Evolutionary conservation across 2,113 vertebrate species (phyloP), one percentile per base, ranked within the genome.

Genomic region (Athene cunicularia): DNA sequence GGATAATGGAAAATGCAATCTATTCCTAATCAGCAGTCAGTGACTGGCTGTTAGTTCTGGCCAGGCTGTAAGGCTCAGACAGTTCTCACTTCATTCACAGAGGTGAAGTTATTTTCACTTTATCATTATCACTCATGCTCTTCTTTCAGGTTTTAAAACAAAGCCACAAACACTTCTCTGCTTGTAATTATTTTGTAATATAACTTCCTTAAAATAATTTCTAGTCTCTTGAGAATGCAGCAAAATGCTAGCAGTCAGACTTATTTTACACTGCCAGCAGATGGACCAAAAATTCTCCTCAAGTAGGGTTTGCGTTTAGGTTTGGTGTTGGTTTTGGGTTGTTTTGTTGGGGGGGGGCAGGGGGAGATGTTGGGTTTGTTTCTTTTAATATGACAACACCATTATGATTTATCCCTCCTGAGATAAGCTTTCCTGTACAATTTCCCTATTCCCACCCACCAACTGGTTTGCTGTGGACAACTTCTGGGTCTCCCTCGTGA

Each of bases 141-240:
- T 90, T 68, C 86, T 41, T 94, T 88, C 83, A 91, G 47, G 90
- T 94, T 93, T 93, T 67, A 82, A 94, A 91, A 56, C 58, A 84
- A 83, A 91, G 75, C 76, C 43, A 13, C 77, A 96, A 93, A 96
- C 41, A 47, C 56, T 80, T 91, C 60, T 92, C 91, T 92, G 96
- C 79, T 96, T 96, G 90, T 92, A 92, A 95, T 90, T 95, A 94
- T 39, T 86, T 35, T 84, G 37, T 37, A 92, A 85, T 64, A 62
- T 4, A 79, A 28, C 56, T 79, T 83, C 53, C 74, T 76, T 85
- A 87, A 89, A 94, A 89, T 74, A 74, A 79, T 33, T 74, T 62
- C 79, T 55, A 33, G n/a, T 52, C 80, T 76, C 70, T 22, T 43
- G 45, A 91, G 90, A 91, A 66, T 2, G 4, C 3, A 6, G 75